phyloP scores from a whole-genome alignment of 2,797 vertebrate genomes.

The Platyrinchus mystaceus region DNA sequence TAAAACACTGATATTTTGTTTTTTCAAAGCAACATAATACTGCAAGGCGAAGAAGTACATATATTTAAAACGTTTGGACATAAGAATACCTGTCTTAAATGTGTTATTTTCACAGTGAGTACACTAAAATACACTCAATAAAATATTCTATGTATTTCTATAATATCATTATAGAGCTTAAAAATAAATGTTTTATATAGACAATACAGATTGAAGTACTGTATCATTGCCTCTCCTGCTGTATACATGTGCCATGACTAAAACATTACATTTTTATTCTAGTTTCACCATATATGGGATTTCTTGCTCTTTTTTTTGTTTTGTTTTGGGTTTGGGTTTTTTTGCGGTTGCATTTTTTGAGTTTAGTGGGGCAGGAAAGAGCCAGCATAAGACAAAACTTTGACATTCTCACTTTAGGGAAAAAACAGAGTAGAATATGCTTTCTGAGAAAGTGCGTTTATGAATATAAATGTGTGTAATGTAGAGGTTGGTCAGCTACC shows the following conservation, averaged over 20 bases:
- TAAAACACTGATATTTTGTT: slow-evolving; percentile 46
- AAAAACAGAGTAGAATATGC: neutral
- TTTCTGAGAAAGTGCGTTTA: neutral
- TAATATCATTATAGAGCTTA: slow-evolving; percentile 73
- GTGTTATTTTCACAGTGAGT: slow-evolving; percentile 82
- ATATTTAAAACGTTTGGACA: slow-evolving; percentile 66
- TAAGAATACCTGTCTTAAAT: slow-evolving; percentile 75
- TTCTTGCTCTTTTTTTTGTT: neutral
- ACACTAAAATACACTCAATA: slow-evolving; percentile 71
- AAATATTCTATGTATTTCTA: slow-evolving; percentile 80
- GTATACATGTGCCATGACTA: neutral
- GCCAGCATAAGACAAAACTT: neutral
- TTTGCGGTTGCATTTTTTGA: neutral
- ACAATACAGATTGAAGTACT: slow-evolving; percentile 69
- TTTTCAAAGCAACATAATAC: slow-evolving; percentile 55
- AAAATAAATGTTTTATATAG: slow-evolving; percentile 81
- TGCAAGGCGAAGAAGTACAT: slow-evolving; percentile 52
- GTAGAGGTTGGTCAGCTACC: neutral
- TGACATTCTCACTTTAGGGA: neutral
- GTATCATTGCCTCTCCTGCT: slow-evolving; percentile 46
- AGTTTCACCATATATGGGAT: neutral
- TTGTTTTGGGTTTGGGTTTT: neutral
- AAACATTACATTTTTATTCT: neutral
- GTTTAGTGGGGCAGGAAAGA: neutral
- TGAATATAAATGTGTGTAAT: neutral